A percentile compares a stretch with the other conserved stretches of the same genome.
phyloP scores from a whole-genome alignment of 2,113 vertebrate genomes.

The Gasterosteus nipponicus region DNA sequence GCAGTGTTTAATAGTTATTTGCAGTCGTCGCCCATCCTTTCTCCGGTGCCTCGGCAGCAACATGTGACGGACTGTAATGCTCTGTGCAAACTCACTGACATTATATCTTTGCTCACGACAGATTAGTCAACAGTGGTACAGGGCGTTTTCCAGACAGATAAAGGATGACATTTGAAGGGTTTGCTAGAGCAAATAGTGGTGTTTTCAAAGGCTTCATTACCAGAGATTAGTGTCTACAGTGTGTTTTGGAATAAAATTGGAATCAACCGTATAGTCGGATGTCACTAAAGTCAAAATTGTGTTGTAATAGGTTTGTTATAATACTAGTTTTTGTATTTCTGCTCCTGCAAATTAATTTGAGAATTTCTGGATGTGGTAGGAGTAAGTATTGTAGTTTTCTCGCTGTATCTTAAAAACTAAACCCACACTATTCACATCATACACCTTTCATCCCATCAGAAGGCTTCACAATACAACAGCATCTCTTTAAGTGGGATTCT shows the following conservation, averaged over 20 bases:
- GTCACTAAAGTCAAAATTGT: not conserved
- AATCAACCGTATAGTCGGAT: not conserved
- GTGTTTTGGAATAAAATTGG: not conserved
- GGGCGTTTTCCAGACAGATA: not conserved
- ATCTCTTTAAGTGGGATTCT: not conserved
- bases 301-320: not conserved
- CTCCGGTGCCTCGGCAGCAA: not conserved
- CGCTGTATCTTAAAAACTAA: too few relatives aligned
- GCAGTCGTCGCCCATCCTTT: not conserved
- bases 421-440: not conserved
- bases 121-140: not conserved
- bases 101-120: not conserved
- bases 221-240: not conserved
- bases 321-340: not conserved
- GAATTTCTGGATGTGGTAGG: not conserved
- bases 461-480: not conserved
- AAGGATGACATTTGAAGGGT: not conserved
- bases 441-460: conserved; percentile 22
- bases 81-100: conserved; percentile 1
- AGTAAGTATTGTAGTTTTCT: not conserved
- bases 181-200: not conserved
- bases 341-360: not conserved
- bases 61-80: conserved; percentile 7
- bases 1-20: conserved; percentile 42
- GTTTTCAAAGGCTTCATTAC: not conserved